Percentiles rank a stretch among this genome's conserved stretches.
These are phyloP conservation scores for Anthoptus insignis DNA, from an alignment of 2,888 invertebrate genomes.

Conservation along the genomic window DNA sequence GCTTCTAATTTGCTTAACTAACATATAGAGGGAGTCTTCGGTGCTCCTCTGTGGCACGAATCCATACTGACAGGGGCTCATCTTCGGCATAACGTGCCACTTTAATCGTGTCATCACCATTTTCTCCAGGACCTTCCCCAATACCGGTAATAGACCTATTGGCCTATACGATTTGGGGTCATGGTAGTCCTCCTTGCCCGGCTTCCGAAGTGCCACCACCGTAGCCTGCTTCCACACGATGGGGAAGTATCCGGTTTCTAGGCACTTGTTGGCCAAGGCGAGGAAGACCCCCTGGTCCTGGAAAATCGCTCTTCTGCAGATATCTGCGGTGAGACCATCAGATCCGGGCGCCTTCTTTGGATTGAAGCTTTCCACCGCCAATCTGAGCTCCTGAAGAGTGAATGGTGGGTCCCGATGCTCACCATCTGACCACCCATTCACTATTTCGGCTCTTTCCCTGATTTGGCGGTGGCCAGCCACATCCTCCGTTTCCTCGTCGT, in stretches of 20 bases:
- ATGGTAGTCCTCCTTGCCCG: slow-evolving; percentile 24
- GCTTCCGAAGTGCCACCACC: slow-evolving; percentile 21
- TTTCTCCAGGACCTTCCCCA: slow-evolving; percentile 39
- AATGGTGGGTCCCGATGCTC: neutral
- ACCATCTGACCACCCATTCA: neutral
- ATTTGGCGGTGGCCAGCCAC: slow-evolving; percentile 11
- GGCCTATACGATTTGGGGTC: slow-evolving; percentile 33
- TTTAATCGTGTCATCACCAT: slow-evolving; percentile 19
- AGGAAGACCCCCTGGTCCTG: neutral
- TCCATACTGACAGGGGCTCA: neutral
- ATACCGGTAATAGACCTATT: slow-evolving; percentile 38
- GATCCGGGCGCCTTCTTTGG: slow-evolving; percentile 36
- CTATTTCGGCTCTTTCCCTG: neutral
- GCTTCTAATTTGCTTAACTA: slow-evolving; percentile 17
- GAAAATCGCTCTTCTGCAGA: slow-evolving; percentile 3
- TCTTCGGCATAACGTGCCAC: no score
- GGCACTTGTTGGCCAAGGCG: slow-evolving; percentile 18
- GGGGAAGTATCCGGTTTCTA: neutral
- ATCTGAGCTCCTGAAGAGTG: neutral
- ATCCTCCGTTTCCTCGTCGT: slow-evolving; percentile 13
- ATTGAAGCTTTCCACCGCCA: slow-evolving; percentile 14
- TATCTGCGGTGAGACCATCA: slow-evolving; percentile 31
- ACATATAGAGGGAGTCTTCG: neutral
- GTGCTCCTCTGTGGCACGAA: slow-evolving; percentile 40
- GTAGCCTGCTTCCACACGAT: neutral